Evolutionary conservation across 2,797 vertebrate genomes (phyloP), one percentile per base, ranked within the genome.

Genomic region (Mormyrus hasselquistii): DNA sequence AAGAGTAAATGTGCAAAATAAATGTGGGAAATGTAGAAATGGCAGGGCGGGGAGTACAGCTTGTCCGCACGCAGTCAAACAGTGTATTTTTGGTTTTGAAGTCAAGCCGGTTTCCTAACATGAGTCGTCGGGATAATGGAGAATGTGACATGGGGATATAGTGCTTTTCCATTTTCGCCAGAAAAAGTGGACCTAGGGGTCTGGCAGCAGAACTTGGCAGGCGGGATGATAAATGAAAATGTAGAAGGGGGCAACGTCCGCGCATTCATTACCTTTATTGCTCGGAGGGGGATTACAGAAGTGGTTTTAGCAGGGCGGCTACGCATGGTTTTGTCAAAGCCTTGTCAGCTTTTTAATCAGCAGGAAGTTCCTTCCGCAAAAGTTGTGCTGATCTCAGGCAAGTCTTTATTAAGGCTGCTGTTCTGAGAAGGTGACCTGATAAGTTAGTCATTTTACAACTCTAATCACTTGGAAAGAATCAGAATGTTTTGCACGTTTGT

Each of bases 321-420:
- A 94, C 94, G 91, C 91, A 59, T 55, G 88, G 83, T 89, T 93
- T 93, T 94, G 29, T 94, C 92, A 89, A 91, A 88, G 89, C 90
- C 92, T 92, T 90, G 91, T 93, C 90, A 94, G 92, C 93, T 94
- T 93, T 85, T 90, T 94, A 95, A 95, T 95, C 93, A 93, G 92
- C 94, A 95, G 95, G 95, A 96, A 96, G 95, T 96, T 96, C 95
- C 94, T 94, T 93, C 91, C 91, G 92, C 94, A 94, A 69, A 89
- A 94, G 93, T 91, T 92, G 89, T 87, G 91, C 91, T 92, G 55
- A 93, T 92, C 93, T 94, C 94, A 92, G 93, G 94, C 91, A 16
- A 55, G 44, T 88, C 89, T 94, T 92, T 90, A 91, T 89, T 87
- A 89, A 84, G 93, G 91, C 95, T 96, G 92, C 94, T 93, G 94